Conservation (phyloP, 2,888 invertebrate species). For the Microctonus aethiopoides region DNA sequence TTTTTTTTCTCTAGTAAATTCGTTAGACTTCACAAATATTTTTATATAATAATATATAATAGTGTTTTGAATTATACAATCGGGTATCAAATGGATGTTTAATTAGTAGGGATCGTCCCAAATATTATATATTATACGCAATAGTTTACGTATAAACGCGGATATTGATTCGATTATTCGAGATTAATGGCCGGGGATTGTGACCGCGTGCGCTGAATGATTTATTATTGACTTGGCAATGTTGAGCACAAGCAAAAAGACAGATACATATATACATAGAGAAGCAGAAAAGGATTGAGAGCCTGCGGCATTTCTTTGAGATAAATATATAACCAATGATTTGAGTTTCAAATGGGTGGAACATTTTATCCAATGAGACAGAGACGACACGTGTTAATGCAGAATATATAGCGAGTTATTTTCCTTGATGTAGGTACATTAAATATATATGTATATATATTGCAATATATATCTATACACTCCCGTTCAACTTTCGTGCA, state of each 20-base stretch:
- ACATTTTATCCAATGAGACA: background rate
- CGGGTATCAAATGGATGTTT: conserved; percentile 32
- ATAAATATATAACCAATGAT: conserved; percentile 7
- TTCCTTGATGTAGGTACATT: background rate
- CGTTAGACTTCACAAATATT: background rate
- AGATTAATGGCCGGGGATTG: conserved; percentile 59
- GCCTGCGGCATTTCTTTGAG: conserved; percentile 28
- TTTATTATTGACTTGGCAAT: conserved; percentile 33
- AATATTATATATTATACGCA: conserved; percentile 36
- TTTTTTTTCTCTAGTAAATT: background rate
- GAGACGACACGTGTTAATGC: background rate
- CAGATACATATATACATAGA: conserved; percentile 13
- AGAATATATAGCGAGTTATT: background rate
- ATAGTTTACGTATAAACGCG: conserved; percentile 42
- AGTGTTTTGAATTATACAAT: background rate
- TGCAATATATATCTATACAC: conserved; percentile 53
- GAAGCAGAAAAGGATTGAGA: conserved; percentile 1
- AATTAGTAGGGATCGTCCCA: conserved; percentile 51
- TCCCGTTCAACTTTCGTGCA: conserved; percentile 52
- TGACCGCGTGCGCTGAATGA: conserved; percentile 39
- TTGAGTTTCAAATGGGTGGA: background rate
- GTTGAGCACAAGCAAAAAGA: background rate
- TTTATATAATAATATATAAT: background rate
- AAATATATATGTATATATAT: background rate
- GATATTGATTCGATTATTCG: conserved; percentile 64